Percentiles rank a stretch among this genome's conserved stretches.
Conservation (phyloP, 2,797 vertebrate genomes). For the Gymnopithys bicolor region DNA sequence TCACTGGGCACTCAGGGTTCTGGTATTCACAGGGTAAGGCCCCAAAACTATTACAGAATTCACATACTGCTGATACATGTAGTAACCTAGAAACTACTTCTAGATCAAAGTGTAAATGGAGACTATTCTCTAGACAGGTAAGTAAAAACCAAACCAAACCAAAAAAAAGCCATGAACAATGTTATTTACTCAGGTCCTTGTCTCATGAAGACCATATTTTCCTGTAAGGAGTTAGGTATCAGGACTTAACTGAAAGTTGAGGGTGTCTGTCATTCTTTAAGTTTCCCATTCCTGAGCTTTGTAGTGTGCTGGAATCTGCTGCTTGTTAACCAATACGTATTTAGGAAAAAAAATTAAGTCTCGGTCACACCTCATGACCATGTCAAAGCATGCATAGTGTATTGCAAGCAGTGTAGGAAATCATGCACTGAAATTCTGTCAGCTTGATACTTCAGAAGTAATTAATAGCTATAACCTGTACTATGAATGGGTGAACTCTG, state of each 20-base stretch:
- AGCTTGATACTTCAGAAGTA: background rate
- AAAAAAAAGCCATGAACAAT: background rate
- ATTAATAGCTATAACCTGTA: background rate
- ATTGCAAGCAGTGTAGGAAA: background rate
- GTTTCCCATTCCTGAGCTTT: background rate
- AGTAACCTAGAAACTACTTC: background rate
- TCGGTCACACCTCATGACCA: background rate
- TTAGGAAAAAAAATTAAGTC: background rate
- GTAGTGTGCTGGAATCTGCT: background rate
- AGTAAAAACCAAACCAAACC: background rate
- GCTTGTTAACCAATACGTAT: background rate
- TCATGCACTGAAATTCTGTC: background rate
- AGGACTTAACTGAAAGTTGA: background rate
- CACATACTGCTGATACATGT: background rate
- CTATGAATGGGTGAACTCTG: background rate
- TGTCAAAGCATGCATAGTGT: background rate
- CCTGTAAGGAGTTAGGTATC: background rate
- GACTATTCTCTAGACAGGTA: background rate
- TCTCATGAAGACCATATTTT: background rate
- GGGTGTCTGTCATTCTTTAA: background rate
- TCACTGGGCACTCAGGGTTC: background rate
- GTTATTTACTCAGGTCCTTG: accelerated
- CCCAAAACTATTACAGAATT: background rate
- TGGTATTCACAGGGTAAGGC: background rate
- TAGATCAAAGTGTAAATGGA: background rate